Conservation (phyloP, 1,140 invertebrate species). For the Bombus ignitus region DNA sequence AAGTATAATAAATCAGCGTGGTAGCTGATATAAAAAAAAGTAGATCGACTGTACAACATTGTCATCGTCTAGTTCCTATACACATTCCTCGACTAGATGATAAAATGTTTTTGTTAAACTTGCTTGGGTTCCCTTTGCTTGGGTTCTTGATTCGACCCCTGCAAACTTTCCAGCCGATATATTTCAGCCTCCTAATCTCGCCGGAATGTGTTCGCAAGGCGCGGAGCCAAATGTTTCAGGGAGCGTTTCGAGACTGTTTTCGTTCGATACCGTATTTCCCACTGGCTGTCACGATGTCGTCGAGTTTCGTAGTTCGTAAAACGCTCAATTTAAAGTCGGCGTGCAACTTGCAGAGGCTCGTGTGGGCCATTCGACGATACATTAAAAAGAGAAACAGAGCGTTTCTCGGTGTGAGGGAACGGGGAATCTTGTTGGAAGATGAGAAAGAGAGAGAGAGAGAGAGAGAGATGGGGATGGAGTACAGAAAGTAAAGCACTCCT, state of each 20-base stretch:
- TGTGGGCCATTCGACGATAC: conserved; percentile 8
- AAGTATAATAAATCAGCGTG: too few species aligned
- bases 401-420: too few species aligned
- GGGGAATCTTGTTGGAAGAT: background rate
- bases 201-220: background rate
- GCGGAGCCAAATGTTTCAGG: background rate
- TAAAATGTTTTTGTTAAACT: background rate
- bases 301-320: conserved; percentile 15
- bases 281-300: background rate
- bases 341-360: background rate
- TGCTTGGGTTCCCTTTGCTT: too few species aligned
- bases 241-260: background rate
- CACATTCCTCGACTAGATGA: background rate
- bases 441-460: background rate
- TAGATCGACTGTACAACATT: background rate
- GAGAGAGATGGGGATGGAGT: background rate
- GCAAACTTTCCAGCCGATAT: background rate
- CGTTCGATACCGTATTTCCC: conserved; percentile 1
- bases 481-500: conserved; percentile 6
- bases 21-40: background rate
- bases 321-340: conserved; percentile 12
- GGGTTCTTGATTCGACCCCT: background rate
- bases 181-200: background rate
- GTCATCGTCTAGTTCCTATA: background rate
- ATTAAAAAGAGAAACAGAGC: background rate